Base-by-base conservation (phyloP, 1,140 invertebrate genomes). In the Drosophila sulfurigaster region DNA sequence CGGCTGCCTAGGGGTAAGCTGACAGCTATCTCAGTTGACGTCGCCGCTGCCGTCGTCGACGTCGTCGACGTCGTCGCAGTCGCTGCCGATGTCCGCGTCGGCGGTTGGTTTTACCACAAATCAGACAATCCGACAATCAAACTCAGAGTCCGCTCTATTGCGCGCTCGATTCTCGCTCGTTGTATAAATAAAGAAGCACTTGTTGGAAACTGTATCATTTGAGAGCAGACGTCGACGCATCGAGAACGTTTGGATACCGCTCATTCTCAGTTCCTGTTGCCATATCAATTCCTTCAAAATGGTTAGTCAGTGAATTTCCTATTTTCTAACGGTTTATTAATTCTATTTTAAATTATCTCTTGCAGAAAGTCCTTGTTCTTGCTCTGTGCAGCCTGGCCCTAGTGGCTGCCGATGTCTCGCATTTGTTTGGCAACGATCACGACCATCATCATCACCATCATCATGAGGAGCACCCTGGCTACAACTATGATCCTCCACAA, bases 131-230 rank as follows among this genome's bases (percentile, higher is more conserved):
- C 51, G 32, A 43, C 48, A 67, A 15, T 52, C 28, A 41, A 48
- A 56, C 38, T 32, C 54, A 16, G 38, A 63, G 63, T 72, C 51
- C 48, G 66, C 63, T 68, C 64, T 66, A 73, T 60, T 51, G 67
- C 56, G 52, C 51, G 64, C 57, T 45, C 66, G 60, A 70, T 82
- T 79, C 75, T 73, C 51, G 66, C 67, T 62, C 45, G 41, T 72
- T 82, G 85, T 91, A 91, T 91, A 91, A 91, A 91, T 91, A 91
- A 86, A 82, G 85, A 91, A 82, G 81, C 82, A 85, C 73, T 81
- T 78, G 66, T 70, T 82, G 77, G 81, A 88, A 91, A 86, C 81
- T 89, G 77, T 91, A 91, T 91, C 89, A 91, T 79, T 91, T 67
- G 73, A 64, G 58, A 75, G 68, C 66, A 75, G 69, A 43, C 51